phyloP scores from a whole-genome alignment of 2,113 vertebrate genomes.

The Calyptommatus sinebrachiatus region DNA sequence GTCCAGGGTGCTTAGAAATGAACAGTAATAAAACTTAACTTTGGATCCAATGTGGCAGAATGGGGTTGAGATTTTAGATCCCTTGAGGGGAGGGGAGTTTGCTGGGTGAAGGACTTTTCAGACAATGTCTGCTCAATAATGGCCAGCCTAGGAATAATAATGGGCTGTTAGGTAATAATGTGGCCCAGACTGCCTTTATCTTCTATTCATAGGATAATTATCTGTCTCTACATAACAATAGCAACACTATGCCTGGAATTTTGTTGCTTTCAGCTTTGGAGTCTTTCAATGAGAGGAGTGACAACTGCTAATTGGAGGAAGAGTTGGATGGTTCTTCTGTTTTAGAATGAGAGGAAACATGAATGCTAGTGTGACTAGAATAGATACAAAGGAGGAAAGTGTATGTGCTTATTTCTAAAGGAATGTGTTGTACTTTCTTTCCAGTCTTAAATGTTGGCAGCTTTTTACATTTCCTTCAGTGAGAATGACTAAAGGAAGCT shows the following conservation, averaged over 20 bases:
- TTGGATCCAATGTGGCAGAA: background rate
- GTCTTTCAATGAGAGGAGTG: slow-evolving; percentile 16
- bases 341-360: background rate
- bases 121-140: background rate
- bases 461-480: background rate
- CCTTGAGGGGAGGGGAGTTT: background rate
- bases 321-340: background rate
- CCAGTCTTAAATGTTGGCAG: background rate
- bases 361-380: background rate
- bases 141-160: background rate
- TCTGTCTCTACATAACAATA: fast-evolving
- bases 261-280: background rate
- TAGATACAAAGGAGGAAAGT: background rate
- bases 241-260: slow-evolving; percentile 1
- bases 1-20: fast-evolving
- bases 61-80: background rate
- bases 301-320: fast-evolving
- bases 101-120: background rate
- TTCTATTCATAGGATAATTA: background rate
- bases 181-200: background rate
- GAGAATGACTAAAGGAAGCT: background rate
- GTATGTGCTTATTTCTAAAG: background rate
- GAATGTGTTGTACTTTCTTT: slow-evolving; percentile 7
- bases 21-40: slow-evolving; percentile 18
- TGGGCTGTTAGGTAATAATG: background rate